Evolutionary conservation across 2,888 invertebrate species (phyloP), one percentile per base, ranked within the genome.

Genomic region (Salticus scenicus): DNA sequence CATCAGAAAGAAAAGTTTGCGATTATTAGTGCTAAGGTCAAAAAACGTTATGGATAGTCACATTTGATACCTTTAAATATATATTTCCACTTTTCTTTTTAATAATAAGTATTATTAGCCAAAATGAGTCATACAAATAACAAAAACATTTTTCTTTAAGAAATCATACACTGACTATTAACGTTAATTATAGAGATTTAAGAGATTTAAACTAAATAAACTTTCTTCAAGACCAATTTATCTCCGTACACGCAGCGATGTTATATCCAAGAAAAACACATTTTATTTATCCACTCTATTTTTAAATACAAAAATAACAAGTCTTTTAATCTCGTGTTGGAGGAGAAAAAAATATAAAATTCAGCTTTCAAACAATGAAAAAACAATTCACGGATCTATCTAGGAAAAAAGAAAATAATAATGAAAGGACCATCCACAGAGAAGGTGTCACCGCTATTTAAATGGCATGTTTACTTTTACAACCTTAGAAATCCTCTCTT

Each of bases 401-500:
- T 28, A 63, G 27, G 27, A 4, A 27, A 7, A 57, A 28, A 28
- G 63, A n/a, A 37, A 37, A 37, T 37, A 37, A 37, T 7, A 37
- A 7, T n/a, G 66, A 30, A 66, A 66, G 66, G 66, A 66, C 30
- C 30, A 31, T 31, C 31, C 31, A 10, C 30, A 66, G 31, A 66
- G n/a, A 14, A 31, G 31, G 30, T 31, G 30, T 66, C 41, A 33
- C 41, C 24, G 37, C 64, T 71, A 71, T 77, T 77, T 83, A 77
- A 28, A 69, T 42, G 66, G 67, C 47, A 57, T 76, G 77, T 82
- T 82, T 82, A 82, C 82, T 82, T 82, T 82, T 76, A 47, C 75
- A 77, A 76, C 57, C 72, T 67, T 47, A 33, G 77, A 83, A 77
- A 72, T 83, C 83, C 76, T 69, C 51, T 28, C 77, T 66, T 82